Evolutionary conservation across 1,140 invertebrate species (phyloP).

Genomic region (Proales similis): DNA sequence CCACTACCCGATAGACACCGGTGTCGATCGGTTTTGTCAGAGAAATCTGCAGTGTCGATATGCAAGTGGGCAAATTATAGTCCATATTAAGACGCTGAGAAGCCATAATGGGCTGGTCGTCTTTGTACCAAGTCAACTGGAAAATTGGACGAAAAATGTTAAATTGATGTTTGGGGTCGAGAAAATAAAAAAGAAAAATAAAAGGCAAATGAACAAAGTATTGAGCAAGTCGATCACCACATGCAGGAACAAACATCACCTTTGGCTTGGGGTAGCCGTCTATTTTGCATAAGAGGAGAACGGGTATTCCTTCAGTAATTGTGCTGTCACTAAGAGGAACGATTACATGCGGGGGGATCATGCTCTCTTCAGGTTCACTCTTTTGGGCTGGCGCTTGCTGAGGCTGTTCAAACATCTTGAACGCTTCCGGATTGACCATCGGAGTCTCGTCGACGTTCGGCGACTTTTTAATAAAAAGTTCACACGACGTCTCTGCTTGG

Average conservation of each 20-base stretch:
- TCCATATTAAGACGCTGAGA: slow-evolving; percentile 8
- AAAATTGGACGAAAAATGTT: slow-evolving; percentile 7
- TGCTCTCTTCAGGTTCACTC: background rate
- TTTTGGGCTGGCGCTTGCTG: background rate
- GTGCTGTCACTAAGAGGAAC: background rate
- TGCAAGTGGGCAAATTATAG: slow-evolving; percentile 21
- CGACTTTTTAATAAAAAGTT: slow-evolving; percentile 14
- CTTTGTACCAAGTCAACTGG: slow-evolving; percentile 37
- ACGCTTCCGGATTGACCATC: slow-evolving; percentile 31
- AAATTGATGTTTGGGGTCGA: background rate
- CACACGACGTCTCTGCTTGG: slow-evolving; percentile 2
- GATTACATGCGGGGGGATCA: slow-evolving; percentile 30
- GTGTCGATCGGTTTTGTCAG: slow-evolving; percentile 72
- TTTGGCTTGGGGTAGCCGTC: slow-evolving; percentile 36
- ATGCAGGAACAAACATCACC: slow-evolving; percentile 47
- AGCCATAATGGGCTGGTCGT: slow-evolving; percentile 25
- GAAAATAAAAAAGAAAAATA: background rate
- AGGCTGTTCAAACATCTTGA: slow-evolving; percentile 23
- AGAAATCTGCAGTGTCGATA: slow-evolving; percentile 30
- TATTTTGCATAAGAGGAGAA: slow-evolving; percentile 19
- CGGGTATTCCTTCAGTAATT: slow-evolving; percentile 19
- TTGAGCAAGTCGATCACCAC: no score
- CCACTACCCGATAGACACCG: slow-evolving; percentile 88
- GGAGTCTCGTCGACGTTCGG: slow-evolving; percentile 35
- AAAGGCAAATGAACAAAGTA: no score